These are phyloP conservation scores for Chaetops frenatus DNA, from an alignment of 2,113 vertebrate genomes.

Conservation along the genomic window DNA sequence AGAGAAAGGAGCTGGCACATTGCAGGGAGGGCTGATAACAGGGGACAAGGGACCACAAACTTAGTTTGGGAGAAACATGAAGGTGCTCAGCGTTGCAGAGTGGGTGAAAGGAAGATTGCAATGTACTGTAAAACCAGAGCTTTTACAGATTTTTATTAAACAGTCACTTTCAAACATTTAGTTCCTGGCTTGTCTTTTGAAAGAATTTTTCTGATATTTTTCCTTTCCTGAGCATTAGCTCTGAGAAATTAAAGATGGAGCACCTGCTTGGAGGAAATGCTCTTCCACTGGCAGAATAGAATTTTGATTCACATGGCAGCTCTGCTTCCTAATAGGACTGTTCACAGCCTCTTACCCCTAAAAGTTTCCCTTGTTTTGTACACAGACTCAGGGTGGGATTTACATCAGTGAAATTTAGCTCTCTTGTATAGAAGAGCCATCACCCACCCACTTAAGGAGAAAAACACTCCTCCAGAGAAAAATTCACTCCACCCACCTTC, in stretches of 20 bases:
- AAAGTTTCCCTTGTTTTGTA: background rate
- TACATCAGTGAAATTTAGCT: background rate
- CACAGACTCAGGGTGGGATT: background rate
- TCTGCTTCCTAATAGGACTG: background rate
- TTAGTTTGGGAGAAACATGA: background rate
- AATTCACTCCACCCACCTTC: background rate
- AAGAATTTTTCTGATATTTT: background rate
- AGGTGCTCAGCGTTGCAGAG: background rate
- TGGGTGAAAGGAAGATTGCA: background rate
- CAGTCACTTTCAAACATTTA: background rate
- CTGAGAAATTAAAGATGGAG: background rate
- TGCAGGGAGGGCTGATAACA: background rate
- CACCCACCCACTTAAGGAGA: background rate
- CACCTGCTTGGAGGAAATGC: background rate
- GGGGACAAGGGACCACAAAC: background rate
- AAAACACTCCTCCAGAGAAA: background rate
- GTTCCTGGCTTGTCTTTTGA: background rate
- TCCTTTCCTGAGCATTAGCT: background rate
- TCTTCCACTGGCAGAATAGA: background rate
- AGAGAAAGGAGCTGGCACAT: background rate
- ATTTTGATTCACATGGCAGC: background rate
- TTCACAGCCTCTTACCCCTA: background rate
- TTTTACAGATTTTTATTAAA: background rate
- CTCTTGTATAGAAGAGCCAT: background rate
- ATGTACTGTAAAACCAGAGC: background rate